Conservation (phyloP, 92 coral and sea anemone species). For the Parazoanthus atlanticus region DNA sequence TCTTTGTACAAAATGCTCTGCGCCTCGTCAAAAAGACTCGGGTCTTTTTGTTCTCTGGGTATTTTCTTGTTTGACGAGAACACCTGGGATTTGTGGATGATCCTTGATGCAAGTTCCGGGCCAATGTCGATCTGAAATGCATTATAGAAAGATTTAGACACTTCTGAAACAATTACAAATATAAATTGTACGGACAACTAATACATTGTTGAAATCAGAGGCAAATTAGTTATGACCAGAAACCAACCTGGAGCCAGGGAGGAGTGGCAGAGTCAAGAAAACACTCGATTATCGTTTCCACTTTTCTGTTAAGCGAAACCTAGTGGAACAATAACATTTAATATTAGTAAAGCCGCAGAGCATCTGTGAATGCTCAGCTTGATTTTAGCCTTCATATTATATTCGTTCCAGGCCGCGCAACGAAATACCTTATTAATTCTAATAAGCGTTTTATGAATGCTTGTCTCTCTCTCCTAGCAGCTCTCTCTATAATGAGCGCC, state of each 20-base stretch:
- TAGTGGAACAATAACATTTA: conserved; percentile 31
- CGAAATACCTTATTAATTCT: not conserved
- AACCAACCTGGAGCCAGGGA: conserved; percentile 92
- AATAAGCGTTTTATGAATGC: not conserved
- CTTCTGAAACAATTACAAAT: not conserved
- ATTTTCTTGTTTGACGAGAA: conserved; percentile 74
- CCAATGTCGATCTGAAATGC: conserved; percentile 89
- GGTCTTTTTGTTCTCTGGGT: conserved; percentile 91
- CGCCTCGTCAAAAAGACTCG: conserved; percentile 89
- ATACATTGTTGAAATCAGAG: not conserved
- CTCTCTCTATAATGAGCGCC: too few relatives aligned
- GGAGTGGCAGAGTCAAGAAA: conserved; percentile 99
- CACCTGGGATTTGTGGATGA: conserved; percentile 87
- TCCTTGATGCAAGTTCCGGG: conserved; percentile 89
- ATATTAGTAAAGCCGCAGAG: not conserved
- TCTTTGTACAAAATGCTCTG: conserved; percentile 92
- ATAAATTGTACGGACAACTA: not conserved
- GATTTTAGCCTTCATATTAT: too few relatives aligned
- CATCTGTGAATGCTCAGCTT: not conserved
- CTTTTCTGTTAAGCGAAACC: conserved; percentile 88
- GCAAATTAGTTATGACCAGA: not conserved
- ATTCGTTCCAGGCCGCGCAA: not conserved
- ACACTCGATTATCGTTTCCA: conserved; percentile 93
- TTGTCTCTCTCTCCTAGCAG: too few relatives aligned
- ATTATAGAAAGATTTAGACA: not conserved